These are phyloP conservation scores for Anabacerthia variegaticeps DNA, from an alignment of 2,797 vertebrate genomes.

Conservation along the genomic window DNA sequence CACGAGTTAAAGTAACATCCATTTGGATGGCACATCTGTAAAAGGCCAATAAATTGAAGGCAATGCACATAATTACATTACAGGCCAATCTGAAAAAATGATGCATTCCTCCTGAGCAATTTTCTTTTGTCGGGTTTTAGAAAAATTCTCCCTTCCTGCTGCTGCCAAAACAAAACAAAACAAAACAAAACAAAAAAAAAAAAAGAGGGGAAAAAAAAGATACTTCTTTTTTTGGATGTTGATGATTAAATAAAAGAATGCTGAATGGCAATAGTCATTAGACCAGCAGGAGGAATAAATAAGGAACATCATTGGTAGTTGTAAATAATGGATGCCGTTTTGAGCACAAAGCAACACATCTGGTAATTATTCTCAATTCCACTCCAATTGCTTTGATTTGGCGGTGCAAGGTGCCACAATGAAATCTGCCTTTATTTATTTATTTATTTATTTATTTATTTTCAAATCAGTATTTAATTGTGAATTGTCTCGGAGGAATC, in stretches of 20 bases:
- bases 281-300: constrained; percentile 55
- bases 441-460: constrained; percentile 53
- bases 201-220: background rate
- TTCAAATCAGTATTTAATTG: constrained; percentile 72
- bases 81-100: constrained; percentile 18
- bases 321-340: constrained; percentile 45
- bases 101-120: constrained; percentile 17
- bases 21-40: constrained; percentile 46
- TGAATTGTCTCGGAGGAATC: constrained; percentile 71
- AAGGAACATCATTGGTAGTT: constrained; percentile 42
- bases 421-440: constrained; percentile 42
- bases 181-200: background rate
- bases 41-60: constrained; percentile 55
- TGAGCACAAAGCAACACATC: constrained; percentile 58
- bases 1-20: constrained; percentile 39
- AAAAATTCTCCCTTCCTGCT: constrained; percentile 16
- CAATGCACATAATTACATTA: constrained; percentile 20
- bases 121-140: constrained; percentile 11
- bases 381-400: constrained; percentile 59
- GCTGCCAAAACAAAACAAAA: background rate
- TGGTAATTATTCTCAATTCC: constrained; percentile 68
- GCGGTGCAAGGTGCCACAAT: background rate
- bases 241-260: constrained; percentile 59
- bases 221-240: constrained; percentile 41
- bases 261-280: constrained; percentile 53